Evolutionary conservation across 1,140 invertebrate species (phyloP).

Genomic region (Centruroides vittatus): DNA sequence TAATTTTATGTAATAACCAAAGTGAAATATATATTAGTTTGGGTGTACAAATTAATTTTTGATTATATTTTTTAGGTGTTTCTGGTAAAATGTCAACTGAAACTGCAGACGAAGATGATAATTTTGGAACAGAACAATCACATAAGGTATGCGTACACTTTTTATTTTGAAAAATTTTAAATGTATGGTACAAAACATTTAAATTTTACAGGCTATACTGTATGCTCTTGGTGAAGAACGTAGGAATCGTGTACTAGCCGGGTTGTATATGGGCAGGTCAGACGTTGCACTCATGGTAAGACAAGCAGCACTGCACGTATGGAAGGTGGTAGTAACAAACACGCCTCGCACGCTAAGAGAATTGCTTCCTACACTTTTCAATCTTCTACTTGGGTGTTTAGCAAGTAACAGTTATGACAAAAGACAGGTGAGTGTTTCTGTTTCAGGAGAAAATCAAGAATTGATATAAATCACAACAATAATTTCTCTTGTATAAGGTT

Average conservation of each 20-base stretch:
- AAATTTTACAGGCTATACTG: conserved; percentile 56
- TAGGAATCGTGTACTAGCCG: conserved; percentile 83
- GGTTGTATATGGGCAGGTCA: conserved; percentile 92
- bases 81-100: conserved; percentile 98
- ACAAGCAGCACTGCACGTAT: conserved; percentile 92
- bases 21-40: too few relatives aligned
- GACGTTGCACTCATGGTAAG: conserved; percentile 94
- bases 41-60: neutral
- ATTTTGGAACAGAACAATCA: conserved; percentile 95
- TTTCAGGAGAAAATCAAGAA: too few relatives aligned
- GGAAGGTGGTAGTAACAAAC: conserved; percentile 91
- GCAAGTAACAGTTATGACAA: conserved; percentile 93
- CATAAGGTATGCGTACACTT: conserved; percentile 38
- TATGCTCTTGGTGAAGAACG: conserved; percentile 70
- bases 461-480: neutral
- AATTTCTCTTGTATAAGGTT: conserved; percentile 37
- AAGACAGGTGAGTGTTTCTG: conserved; percentile 43
- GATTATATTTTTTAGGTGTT: conserved; percentile 45
- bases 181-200: neutral
- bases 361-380: conserved; percentile 89
- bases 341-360: conserved; percentile 91
- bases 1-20: neutral
- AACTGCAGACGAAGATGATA: conserved; percentile 95
- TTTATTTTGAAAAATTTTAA: neutral
- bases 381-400: conserved; percentile 75